Conservation (phyloP, 2,113 vertebrate species). For the Podocnemis expansa region DNA sequence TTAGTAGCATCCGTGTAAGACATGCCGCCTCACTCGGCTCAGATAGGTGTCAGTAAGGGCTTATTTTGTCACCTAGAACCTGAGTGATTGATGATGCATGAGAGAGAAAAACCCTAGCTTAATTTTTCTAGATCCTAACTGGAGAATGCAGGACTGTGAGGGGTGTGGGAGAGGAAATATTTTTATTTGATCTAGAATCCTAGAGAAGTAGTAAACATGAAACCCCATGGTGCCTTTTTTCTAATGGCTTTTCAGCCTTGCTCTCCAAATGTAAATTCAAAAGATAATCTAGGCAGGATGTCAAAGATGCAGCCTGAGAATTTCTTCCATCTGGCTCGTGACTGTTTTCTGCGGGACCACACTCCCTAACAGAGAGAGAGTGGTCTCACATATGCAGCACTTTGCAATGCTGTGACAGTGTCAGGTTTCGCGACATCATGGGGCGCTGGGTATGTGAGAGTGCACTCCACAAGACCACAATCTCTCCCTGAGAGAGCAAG, state of each 20-base stretch:
- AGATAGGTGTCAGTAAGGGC: rapidly evolving
- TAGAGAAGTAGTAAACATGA: neutral
- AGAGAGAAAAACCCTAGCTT: rapidly evolving
- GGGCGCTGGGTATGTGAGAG: no score
- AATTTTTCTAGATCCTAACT: neutral
- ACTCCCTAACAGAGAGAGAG: no score
- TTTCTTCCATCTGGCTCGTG: no score
- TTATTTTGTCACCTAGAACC: neutral
- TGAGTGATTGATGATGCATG: neutral
- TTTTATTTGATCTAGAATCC: neutral
- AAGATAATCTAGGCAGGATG: neutral
- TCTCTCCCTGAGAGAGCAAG: no score
- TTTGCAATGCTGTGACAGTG: no score
- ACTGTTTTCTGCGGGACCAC: no score
- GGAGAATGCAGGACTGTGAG: neutral
- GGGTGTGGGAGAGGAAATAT: neutral
- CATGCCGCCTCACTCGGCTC: neutral
- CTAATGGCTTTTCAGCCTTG: neutral
- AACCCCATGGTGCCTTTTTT: rapidly evolving
- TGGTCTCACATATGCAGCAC: no score
- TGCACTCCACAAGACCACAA: no score
- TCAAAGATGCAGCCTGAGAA: no score
- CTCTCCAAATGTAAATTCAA: neutral
- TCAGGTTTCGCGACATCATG: no score
- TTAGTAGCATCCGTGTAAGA: neutral